A percentile compares a stretch with the other conserved stretches of the same genome.
These are phyloP conservation scores for Melopsittacus undulatus DNA, from an alignment of 2,797 vertebrate species.

Conservation along the genomic window DNA sequence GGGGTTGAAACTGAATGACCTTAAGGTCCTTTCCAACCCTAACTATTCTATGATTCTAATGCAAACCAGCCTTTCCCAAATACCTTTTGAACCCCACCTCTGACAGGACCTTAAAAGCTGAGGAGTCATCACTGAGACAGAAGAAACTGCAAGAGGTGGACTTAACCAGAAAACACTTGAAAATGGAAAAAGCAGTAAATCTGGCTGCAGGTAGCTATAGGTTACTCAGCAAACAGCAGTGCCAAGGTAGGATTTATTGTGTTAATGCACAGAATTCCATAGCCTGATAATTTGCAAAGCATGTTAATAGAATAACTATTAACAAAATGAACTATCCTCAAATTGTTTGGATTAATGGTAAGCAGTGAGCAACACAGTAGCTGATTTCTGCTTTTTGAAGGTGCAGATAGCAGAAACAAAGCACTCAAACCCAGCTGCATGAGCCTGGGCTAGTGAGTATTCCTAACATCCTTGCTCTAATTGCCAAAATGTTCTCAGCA, in stretches of 20 bases:
- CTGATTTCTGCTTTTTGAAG: background rate
- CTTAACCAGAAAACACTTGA: background rate
- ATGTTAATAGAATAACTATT: background rate
- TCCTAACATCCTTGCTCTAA: background rate
- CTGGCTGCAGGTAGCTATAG: background rate
- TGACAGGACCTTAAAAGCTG: background rate
- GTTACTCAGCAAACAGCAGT: background rate
- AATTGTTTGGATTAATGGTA: background rate
- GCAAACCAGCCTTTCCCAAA: background rate
- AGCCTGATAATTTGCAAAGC: background rate
- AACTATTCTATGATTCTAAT: too few species aligned
- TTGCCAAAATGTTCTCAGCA: background rate
- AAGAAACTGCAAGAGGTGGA: background rate
- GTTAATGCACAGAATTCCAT: background rate
- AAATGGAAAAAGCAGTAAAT: background rate
- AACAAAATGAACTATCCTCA: background rate
- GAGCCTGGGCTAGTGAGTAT: background rate
- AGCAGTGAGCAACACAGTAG: background rate
- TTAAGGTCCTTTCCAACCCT: too few species aligned
- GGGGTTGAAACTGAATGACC: too few species aligned
- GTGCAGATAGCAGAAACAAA: background rate
- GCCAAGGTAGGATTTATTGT: background rate
- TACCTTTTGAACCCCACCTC: background rate
- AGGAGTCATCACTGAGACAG: background rate
- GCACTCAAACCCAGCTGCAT: background rate